Evolutionary conservation across 1,140 invertebrate species (phyloP).

Genomic region (Hycleus cichorii): DNA sequence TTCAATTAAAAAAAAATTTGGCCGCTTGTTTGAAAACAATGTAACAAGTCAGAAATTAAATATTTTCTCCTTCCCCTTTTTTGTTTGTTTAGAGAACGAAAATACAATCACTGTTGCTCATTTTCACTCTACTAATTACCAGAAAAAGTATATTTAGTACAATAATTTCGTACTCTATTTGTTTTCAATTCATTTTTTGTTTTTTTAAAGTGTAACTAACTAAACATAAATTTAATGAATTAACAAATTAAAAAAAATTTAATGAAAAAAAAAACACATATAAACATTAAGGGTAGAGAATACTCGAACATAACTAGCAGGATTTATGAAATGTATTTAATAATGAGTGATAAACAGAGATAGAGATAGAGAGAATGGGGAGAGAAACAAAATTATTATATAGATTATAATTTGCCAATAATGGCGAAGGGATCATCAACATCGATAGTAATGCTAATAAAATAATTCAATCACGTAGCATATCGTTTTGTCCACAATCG

Average conservation of each 20-base stretch:
- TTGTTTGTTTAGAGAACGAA: not conserved
- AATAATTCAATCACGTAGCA: slow-evolving; percentile 68
- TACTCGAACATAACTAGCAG: not conserved
- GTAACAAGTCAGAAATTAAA: slow-evolving; percentile 2
- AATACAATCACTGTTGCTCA: too few species aligned
- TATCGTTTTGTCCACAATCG: slow-evolving; percentile 97
- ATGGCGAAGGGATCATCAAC: slow-evolving; percentile 31
- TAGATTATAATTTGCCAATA: slow-evolving; percentile 19
- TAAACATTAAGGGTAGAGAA: too few species aligned
- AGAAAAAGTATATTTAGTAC: slow-evolving; percentile 13
- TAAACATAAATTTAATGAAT: slow-evolving; percentile 2
- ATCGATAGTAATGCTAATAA: slow-evolving; percentile 20
- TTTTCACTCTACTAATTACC: slow-evolving; percentile 1
- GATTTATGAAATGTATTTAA: slow-evolving; percentile 20
- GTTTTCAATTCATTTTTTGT: not conserved
- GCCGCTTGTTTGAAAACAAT: slow-evolving; percentile 7
- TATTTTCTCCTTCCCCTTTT: slow-evolving; percentile 2
- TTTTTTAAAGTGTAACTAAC: not conserved
- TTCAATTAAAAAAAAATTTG: slow-evolving; percentile 8
- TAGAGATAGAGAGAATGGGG: slow-evolving; percentile 21
- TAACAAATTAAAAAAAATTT: too few species aligned
- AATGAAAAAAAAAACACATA: too few species aligned
- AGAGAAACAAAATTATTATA: slow-evolving; percentile 27
- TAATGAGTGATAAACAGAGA: slow-evolving; percentile 23
- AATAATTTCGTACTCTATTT: slow-evolving; percentile 14